Evolutionary conservation across 2,888 invertebrate genomes (phyloP).

Genomic region (Campoplex nolae): DNA sequence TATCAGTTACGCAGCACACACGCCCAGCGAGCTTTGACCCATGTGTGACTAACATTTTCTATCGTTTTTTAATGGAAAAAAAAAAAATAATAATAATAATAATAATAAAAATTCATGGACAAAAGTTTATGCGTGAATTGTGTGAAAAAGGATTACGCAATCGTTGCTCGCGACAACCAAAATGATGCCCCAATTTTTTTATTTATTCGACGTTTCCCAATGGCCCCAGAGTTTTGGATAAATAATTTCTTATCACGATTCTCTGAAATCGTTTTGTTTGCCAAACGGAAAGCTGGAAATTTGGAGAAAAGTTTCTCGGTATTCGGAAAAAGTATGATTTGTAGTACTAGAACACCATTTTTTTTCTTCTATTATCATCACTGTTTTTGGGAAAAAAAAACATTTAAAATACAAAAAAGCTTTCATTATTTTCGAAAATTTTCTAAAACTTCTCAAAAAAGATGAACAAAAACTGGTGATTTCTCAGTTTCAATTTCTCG

Average conservation of each 20-base stretch:
- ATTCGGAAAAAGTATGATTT: background rate
- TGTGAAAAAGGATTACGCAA: background rate
- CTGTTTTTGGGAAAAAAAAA: no score
- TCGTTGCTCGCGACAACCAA: background rate
- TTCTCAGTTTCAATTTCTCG: no score
- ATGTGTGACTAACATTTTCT: background rate
- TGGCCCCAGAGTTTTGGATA: background rate
- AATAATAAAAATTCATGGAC: background rate
- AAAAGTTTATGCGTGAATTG: background rate
- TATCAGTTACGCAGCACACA: slow-evolving; percentile 23
- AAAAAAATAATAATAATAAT: no score
- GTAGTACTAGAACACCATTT: background rate
- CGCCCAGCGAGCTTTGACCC: background rate
- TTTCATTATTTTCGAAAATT: background rate
- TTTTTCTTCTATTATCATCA: background rate
- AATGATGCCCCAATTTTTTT: background rate
- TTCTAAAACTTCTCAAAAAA: no score
- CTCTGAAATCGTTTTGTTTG: background rate
- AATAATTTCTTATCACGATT: background rate
- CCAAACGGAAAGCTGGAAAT: background rate
- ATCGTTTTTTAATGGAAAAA: background rate
- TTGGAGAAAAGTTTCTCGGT: background rate
- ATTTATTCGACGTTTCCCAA: background rate
- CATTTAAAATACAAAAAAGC: no score
- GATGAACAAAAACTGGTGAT: no score